Evolutionary conservation across 2,888 invertebrate species (phyloP).

Genomic region (Chironomus tentans): DNA sequence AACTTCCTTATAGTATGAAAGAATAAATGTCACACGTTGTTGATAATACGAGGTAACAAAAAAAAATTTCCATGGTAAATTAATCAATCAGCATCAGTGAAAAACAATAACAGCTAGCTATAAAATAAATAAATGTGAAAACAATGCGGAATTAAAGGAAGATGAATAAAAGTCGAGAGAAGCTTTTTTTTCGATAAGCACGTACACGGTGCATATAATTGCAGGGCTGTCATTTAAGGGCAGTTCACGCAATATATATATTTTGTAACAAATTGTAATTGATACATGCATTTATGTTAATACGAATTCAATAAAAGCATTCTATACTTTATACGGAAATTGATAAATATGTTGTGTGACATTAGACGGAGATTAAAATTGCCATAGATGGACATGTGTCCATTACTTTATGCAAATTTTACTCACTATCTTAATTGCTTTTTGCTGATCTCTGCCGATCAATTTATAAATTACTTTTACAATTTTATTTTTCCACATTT

Average conservation of each 20-base stretch:
- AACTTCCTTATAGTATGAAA: too few relatives aligned
- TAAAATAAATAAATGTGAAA: background rate
- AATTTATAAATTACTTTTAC: too few relatives aligned
- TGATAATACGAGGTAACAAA: too few relatives aligned
- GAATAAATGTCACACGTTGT: too few relatives aligned
- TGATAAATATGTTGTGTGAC: background rate
- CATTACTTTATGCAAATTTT: conserved; percentile 15
- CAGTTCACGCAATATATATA: background rate
- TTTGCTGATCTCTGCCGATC: too few relatives aligned
- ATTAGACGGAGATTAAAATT: background rate
- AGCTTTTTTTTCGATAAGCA: background rate
- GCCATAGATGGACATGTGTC: conserved; percentile 7
- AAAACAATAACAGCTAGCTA: background rate
- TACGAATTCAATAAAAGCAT: too few relatives aligned
- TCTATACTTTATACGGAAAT: background rate
- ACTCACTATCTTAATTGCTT: too few relatives aligned
- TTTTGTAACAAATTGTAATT: background rate
- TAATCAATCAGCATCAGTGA: too few relatives aligned
- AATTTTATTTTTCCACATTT: too few relatives aligned
- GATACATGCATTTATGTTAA: background rate
- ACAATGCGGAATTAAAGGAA: background rate
- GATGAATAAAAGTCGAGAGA: background rate
- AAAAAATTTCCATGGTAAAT: too few relatives aligned
- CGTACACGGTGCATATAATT: background rate
- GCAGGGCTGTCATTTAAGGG: background rate